phyloP scores from a whole-genome alignment of 2,113 vertebrate genomes.

The Amazona guildingii region DNA sequence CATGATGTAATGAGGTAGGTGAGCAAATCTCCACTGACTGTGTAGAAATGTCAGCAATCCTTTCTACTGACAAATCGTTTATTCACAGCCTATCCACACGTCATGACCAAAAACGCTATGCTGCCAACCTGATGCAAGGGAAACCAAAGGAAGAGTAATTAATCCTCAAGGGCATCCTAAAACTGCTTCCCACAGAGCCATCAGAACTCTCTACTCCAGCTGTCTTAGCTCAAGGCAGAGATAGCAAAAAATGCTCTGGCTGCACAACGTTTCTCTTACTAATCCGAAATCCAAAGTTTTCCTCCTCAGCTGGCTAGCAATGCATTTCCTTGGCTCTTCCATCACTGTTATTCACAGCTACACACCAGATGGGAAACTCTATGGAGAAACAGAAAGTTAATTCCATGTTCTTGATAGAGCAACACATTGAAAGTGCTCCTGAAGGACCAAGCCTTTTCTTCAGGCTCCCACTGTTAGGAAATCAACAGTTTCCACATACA shows the following conservation, averaged over 20 bases:
- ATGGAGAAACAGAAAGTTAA: not conserved
- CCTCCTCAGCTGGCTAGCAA: not conserved
- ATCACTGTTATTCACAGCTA: not conserved
- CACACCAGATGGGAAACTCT: not conserved
- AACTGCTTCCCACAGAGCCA: not conserved
- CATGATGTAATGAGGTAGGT: not conserved
- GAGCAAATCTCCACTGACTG: not conserved
- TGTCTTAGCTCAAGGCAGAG: not conserved
- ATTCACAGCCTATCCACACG: not conserved
- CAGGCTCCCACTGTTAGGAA: not conserved
- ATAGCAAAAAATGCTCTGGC: not conserved
- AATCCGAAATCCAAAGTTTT: not conserved
- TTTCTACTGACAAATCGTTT: not conserved
- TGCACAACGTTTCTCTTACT: not conserved
- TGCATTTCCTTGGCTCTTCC: not conserved
- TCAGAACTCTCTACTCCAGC: not conserved
- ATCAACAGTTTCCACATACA: not conserved
- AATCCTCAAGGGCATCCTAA: constrained; percentile 2
- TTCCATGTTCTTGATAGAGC: not conserved
- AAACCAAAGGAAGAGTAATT: not conserved
- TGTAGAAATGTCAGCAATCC: not conserved
- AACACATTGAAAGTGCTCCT: not conserved
- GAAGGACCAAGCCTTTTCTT: not conserved
- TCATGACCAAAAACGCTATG: not conserved
- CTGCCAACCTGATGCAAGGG: not conserved